A percentile compares a stretch with the other conserved stretches of the same genome.
Evolutionary conservation across 30 jellyfish, hydroid and myxozoan species (phyloP).

Genomic region (Phacellophora camtschatica): DNA sequence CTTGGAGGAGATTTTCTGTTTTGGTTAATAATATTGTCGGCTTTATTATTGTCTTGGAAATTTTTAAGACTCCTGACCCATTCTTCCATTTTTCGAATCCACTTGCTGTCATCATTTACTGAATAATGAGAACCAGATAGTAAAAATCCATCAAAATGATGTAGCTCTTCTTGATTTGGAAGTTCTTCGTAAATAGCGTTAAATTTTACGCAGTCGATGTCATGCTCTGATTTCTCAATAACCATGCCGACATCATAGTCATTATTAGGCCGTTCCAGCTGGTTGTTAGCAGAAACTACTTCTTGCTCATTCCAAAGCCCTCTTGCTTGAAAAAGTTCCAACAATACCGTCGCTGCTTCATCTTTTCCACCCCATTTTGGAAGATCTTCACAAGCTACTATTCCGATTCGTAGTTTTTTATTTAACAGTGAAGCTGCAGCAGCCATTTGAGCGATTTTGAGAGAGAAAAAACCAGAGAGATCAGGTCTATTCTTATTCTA

Average conservation of each 20-base stretch:
- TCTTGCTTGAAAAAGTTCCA: not conserved
- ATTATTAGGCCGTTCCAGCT: not conserved
- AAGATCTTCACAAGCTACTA: slow-evolving; percentile 72
- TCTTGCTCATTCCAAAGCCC: slow-evolving; percentile 28
- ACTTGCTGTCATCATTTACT: slow-evolving; percentile 61
- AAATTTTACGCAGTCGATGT: slow-evolving; percentile 21
- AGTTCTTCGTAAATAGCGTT: slow-evolving; percentile 60
- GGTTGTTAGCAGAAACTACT: too few species aligned
- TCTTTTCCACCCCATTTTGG: slow-evolving; percentile 82
- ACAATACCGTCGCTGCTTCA: slow-evolving; percentile 22
- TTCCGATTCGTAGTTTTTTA: slow-evolving; percentile 21
- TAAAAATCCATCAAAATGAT: slow-evolving; percentile 67
- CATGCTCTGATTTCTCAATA: not conserved
- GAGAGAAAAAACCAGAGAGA: too few species aligned
- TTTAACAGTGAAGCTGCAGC: not conserved
- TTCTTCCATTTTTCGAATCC: slow-evolving; percentile 72
- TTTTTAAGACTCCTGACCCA: slow-evolving; percentile 35
- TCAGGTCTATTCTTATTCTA: too few species aligned
- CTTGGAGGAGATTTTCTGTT: too few species aligned
- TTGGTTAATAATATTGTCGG: too few species aligned
- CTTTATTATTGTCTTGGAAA: slow-evolving; percentile 34
- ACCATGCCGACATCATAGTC: too few species aligned
- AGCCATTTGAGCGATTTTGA: too few species aligned
- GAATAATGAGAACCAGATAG: slow-evolving; percentile 91
- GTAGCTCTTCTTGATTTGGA: slow-evolving; percentile 41